Conservation (phyloP, 2,888 invertebrate genomes). For the Xestia sexstrigata region DNA sequence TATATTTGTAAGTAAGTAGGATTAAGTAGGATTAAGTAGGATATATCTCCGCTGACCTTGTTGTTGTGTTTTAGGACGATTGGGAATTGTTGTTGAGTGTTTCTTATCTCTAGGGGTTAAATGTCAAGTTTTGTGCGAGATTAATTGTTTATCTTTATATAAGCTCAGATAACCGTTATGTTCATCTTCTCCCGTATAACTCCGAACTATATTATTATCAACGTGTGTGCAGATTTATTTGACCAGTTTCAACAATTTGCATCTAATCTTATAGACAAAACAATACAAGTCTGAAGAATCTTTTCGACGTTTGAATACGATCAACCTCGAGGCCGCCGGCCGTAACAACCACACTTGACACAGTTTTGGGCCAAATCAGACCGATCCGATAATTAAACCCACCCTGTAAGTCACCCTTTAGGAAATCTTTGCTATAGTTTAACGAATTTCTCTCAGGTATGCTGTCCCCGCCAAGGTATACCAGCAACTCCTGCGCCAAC, state of each 20-base stretch:
- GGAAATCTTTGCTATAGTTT: neutral
- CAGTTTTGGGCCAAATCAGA: neutral
- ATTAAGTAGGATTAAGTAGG: no score
- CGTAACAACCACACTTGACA: neutral
- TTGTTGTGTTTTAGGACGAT: neutral
- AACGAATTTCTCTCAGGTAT: conserved; percentile 73
- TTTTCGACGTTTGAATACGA: neutral
- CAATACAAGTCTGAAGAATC: neutral
- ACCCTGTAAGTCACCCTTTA: neutral
- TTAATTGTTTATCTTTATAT: neutral
- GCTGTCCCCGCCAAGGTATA: conserved; percentile 78
- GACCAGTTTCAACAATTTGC: neutral
- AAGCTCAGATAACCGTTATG: neutral
- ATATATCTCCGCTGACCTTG: neutral
- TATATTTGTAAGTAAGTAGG: no score
- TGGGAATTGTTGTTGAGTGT: neutral
- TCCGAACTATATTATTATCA: neutral
- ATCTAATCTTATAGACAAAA: no score
- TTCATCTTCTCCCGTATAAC: neutral
- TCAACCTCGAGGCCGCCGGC: no score
- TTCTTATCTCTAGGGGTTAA: neutral
- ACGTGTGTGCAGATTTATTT: no score
- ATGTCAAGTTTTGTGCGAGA: neutral
- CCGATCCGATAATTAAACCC: neutral
- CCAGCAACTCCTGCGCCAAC: conserved; percentile 65